A percentile compares a stretch with the other conserved stretches of the same genome.
phyloP scores from a whole-genome alignment of 2,888 invertebrate species.

The Ormyrus nitidulus region DNA sequence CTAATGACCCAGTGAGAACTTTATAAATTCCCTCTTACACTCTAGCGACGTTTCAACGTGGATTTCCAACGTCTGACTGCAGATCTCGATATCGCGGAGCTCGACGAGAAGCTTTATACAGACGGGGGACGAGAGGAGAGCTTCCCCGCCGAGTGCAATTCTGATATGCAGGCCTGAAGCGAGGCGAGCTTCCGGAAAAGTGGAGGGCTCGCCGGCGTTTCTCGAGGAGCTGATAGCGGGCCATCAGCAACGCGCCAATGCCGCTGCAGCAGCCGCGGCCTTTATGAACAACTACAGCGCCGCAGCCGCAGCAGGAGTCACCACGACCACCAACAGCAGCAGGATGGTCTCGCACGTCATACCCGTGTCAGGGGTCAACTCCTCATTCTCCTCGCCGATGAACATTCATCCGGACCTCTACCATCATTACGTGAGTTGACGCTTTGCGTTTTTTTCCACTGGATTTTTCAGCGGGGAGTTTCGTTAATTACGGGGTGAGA shows the following conservation, averaged over 20 bases:
- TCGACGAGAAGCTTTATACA: too few relatives aligned
- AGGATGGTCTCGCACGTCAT: constrained; percentile 55
- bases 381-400: constrained; percentile 45
- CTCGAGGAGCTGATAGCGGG: constrained; percentile 48
- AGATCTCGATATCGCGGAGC: too few relatives aligned
- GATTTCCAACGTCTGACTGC: too few relatives aligned
- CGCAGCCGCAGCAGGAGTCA: constrained; percentile 41
- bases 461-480: too few relatives aligned
- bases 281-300: constrained; percentile 53
- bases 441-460: not conserved
- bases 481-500: not conserved
- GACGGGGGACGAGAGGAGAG: too few relatives aligned
- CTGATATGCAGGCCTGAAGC: too few relatives aligned
- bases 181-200: constrained; percentile 22
- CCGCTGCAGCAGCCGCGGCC: constrained; percentile 45
- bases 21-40: too few relatives aligned
- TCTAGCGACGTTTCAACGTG: too few relatives aligned
- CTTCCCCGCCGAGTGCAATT: too few relatives aligned
- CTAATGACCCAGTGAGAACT: too few relatives aligned
- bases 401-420: constrained; percentile 52
- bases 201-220: constrained; percentile 50
- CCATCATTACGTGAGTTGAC: constrained; percentile 45
- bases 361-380: constrained; percentile 49
- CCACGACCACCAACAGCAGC: constrained; percentile 28
- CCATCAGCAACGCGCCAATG: constrained; percentile 46